Percentiles rank a stretch among this genome's conserved stretches.
Evolutionary conservation across 2,113 vertebrate species (phyloP).

Genomic region (Eublepharis macularius): DNA sequence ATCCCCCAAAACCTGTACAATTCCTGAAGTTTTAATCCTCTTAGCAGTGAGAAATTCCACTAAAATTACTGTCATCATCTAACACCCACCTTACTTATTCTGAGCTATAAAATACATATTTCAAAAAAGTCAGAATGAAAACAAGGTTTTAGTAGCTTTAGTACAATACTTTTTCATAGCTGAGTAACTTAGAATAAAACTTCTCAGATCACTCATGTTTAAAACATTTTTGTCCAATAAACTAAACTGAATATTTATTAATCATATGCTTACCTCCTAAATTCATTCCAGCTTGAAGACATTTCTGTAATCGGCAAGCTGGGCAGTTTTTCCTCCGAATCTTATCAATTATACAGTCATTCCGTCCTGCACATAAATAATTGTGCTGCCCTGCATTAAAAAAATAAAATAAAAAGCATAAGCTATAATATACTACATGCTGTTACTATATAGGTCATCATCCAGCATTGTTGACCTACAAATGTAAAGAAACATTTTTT

Average conservation of each 20-base stretch:
- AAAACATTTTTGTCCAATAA: constrained; percentile 47
- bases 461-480: neutral
- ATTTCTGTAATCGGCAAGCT: constrained; percentile 98
- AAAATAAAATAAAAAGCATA: constrained; percentile 45
- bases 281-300: constrained; percentile 99
- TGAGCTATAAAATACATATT: constrained; percentile 38
- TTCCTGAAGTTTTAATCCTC: constrained; percentile 35
- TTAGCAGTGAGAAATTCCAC: constrained; percentile 25
- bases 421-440: neutral
- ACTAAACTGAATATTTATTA: constrained; percentile 44
- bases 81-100: constrained; percentile 58
- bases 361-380: constrained; percentile 98
- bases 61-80: constrained; percentile 59
- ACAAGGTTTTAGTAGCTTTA: constrained; percentile 48
- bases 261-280: constrained; percentile 89
- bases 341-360: constrained; percentile 99
- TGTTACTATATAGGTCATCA: neutral
- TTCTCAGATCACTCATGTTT: constrained; percentile 33
- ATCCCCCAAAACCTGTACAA: neutral
- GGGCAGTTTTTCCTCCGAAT: constrained; percentile 99
- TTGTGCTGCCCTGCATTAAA: constrained; percentile 93
- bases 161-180: constrained; percentile 31
- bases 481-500: neutral
- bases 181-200: constrained; percentile 45
- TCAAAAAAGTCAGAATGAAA: constrained; percentile 51